phyloP scores from a whole-genome alignment of 2,113 vertebrate genomes.

The Oriolus oriolus region DNA sequence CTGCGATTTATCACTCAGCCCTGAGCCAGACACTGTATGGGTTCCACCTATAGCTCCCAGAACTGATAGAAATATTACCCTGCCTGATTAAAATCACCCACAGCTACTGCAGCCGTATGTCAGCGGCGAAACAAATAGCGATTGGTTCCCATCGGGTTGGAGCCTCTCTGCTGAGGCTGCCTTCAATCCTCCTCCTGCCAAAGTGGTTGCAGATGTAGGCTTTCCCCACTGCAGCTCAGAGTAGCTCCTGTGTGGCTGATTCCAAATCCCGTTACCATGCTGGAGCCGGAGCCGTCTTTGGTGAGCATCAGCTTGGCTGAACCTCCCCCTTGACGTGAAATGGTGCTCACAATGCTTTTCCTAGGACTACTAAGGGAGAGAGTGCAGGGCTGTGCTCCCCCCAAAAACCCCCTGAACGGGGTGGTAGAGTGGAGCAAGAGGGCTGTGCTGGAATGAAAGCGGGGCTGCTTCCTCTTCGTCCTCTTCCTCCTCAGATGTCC shows the following conservation, averaged over 20 bases:
- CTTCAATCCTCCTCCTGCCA: background rate
- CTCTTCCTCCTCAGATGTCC: background rate
- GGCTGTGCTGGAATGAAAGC: background rate
- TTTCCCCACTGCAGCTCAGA: background rate
- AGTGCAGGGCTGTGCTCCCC: background rate
- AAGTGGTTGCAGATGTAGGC: slow-evolving; percentile 12
- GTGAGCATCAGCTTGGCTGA: background rate
- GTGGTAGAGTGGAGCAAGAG: background rate
- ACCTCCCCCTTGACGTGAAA: background rate
- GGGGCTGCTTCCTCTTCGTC: background rate
- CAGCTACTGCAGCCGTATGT: slow-evolving; percentile 52
- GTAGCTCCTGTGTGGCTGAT: background rate
- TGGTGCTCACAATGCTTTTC: background rate
- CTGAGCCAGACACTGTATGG: slow-evolving; percentile 9
- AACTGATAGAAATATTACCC: slow-evolving; percentile 55
- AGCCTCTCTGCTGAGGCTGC: slow-evolving; percentile 4
- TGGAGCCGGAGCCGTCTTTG: rapidly evolving
- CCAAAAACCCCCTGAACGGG: rapidly evolving
- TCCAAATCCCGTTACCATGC: background rate
- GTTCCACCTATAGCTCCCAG: slow-evolving; percentile 40
- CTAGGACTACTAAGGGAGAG: background rate
- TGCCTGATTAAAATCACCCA: slow-evolving; percentile 46
- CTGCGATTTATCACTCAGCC: slow-evolving; percentile 19
- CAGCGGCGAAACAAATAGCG: background rate
- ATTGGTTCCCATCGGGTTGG: background rate